Evolutionary conservation across 2,888 invertebrate genomes (phyloP), one percentile per base, ranked within the genome.

Genomic region (Drosophila anomalipes): DNA sequence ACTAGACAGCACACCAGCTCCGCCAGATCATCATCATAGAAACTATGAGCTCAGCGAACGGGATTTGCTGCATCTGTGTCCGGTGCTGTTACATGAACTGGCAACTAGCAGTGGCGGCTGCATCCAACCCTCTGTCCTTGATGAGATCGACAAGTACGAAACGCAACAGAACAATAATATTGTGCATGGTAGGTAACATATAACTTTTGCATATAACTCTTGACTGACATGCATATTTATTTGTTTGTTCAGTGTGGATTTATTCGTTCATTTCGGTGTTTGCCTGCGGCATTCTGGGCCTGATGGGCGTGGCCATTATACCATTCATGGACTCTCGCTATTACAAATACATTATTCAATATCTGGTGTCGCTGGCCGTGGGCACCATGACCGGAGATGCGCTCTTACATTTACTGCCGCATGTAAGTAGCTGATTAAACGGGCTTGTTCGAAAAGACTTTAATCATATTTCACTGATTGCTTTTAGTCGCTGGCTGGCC

Each of bases 341-440:
- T 92, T 99, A 98, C 92, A 97, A 98, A 89, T 97, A 97, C 81
- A 94, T 98, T 39, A 94, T 98, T 62, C 98, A 98, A 93, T 98
- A 98, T 93, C 94, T 99, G 74, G 98, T 99, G 4, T 98, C 98
- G 0, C 94, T 99, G 80, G 99, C 99, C 22, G 97, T 99, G 39
- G 99, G 98, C 0, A 97, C 98, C 0, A 94, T 98, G 69, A 96
- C 97, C 54, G 98, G 98, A 0, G 99, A 99, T 94, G 98, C 98
- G 0, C 94, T 99, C 53, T 94, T 99, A 70, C 99, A 99, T 94
- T 95, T 99, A 35, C 94, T 99, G 92, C 99, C 99, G 28, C 98
- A 98, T 92, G 97, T 97, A 70, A 95, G 93, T 86, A 64, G 0
- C 9, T 30, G n/a, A 12, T 19, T 41, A 28, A 14, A 32, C 14